phyloP scores from a whole-genome alignment of 2,888 invertebrate genomes.

The Eupithecia inturbata region DNA sequence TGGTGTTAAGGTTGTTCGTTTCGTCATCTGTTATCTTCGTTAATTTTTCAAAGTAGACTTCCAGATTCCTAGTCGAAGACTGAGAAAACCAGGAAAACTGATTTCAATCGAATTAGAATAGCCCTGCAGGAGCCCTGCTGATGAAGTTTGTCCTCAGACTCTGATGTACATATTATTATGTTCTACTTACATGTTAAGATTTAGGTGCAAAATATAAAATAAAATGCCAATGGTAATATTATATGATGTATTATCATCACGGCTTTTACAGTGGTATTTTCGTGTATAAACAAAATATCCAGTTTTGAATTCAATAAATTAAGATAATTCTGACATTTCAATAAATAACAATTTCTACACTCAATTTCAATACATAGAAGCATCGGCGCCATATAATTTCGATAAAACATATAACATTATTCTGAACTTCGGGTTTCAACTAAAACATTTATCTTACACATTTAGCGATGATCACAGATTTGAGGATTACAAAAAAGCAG shows the following conservation, averaged over 20 bases:
- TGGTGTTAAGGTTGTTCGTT: no score
- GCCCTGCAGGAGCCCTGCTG: background rate
- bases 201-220: conserved; percentile 49
- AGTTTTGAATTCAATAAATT: conserved; percentile 81
- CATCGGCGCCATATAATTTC: conserved; percentile 75
- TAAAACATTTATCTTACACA: conserved; percentile 79
- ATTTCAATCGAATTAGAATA: background rate
- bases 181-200: background rate
- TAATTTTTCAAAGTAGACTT: background rate
- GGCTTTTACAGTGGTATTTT: conserved; percentile 84
- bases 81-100: no score
- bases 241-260: conserved; percentile 84
- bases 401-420: conserved; percentile 62
- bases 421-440: conserved; percentile 69
- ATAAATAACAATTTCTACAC: conserved; percentile 82
- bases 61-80: no score
- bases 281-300: conserved; percentile 82
- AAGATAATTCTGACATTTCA: conserved; percentile 78
- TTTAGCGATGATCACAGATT: conserved; percentile 83
- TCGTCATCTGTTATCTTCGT: background rate
- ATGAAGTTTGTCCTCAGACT: background rate
- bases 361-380: conserved; percentile 67
- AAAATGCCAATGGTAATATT: conserved; percentile 77
- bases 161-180: background rate
- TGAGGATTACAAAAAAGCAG: conserved; percentile 83